Percentiles rank a stretch among this genome's conserved stretches.
These are phyloP conservation scores for Ia io DNA, from an alignment of 2,113 vertebrate genomes.

Conservation along the genomic window DNA sequence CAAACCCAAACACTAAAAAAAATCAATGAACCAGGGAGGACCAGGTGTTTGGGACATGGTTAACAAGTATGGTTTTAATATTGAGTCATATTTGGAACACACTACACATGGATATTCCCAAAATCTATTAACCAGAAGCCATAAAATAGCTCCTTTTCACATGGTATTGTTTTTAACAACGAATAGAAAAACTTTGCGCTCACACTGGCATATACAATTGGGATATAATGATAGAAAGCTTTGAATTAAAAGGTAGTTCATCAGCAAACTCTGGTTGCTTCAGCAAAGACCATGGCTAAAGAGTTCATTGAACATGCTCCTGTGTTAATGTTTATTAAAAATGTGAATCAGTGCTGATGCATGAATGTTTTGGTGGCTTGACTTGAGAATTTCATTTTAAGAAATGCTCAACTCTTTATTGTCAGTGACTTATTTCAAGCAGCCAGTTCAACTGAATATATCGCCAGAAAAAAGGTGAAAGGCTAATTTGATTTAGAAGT, in stretches of 20 bases:
- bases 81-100: not conserved
- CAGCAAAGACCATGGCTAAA: not conserved
- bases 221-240: not conserved
- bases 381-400: conserved; percentile 21
- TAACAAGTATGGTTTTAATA: not conserved
- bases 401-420: not conserved
- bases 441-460: conserved; percentile 35
- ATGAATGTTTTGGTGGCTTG: not conserved
- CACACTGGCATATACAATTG: not conserved
- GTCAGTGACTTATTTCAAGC: not conserved
- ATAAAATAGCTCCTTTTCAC: not conserved
- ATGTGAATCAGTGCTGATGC: not conserved
- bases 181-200: not conserved
- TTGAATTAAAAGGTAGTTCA: conserved; percentile 45
- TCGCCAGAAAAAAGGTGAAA: not conserved
- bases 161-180: not conserved
- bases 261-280: not conserved
- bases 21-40: not conserved
- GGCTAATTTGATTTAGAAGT: conserved; percentile 12
- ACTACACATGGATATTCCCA: not conserved
- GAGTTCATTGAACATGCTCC: not conserved
- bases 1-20: conserved; percentile 37
- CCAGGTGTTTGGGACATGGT: not conserved
- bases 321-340: conserved; percentile 44
- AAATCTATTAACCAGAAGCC: not conserved